Evolutionary conservation across 2,113 vertebrate genomes (phyloP).

Genomic region (Polypterus bichir): DNA sequence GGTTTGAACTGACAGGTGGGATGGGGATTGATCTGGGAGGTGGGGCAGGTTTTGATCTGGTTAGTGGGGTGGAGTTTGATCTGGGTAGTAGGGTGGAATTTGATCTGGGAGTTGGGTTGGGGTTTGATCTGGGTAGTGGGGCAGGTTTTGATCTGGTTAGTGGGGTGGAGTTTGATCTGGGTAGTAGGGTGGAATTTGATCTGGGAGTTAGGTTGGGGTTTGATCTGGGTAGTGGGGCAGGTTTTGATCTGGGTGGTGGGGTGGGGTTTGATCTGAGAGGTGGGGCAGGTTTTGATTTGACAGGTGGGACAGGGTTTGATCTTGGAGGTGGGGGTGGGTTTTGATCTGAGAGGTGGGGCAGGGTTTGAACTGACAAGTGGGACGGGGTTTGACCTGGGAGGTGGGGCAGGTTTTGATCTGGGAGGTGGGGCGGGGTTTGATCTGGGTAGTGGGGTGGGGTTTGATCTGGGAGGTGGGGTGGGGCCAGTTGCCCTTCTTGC

Average conservation of each 20-base stretch:
- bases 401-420: neutral
- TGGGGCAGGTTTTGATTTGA: neutral
- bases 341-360: neutral
- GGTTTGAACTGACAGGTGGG: neutral
- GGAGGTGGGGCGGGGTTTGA: neutral
- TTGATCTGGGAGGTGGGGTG: too few relatives aligned
- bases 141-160: neutral
- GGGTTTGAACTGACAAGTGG: too few relatives aligned
- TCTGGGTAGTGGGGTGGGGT: too few relatives aligned
- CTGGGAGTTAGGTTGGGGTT: neutral
- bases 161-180: neutral
- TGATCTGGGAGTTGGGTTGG: neutral
- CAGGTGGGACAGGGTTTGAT: neutral
- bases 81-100: neutral
- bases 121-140: neutral
- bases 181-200: neutral
- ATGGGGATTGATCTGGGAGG: neutral
- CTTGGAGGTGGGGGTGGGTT: neutral
- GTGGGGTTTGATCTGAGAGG: neutral
- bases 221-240: neutral
- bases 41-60: neutral
- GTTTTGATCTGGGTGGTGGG: neutral
- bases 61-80: neutral
- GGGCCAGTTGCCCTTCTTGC: too few relatives aligned
- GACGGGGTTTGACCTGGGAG: neutral